phyloP scores from a whole-genome alignment of 2,797 vertebrate genomes.

The Gallinago solitaria region DNA sequence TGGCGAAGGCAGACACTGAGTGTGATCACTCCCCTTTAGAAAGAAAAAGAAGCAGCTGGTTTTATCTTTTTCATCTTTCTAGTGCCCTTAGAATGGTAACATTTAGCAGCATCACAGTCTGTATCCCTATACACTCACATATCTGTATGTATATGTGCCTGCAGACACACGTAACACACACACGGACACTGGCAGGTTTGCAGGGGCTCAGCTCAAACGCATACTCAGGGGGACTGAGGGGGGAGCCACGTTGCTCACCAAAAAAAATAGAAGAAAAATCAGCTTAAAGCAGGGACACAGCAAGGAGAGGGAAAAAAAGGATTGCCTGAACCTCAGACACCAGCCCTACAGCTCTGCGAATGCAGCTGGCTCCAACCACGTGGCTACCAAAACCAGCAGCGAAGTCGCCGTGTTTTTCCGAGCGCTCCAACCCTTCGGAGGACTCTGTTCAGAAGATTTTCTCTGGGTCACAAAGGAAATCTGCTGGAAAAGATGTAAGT shows the following conservation, averaged over 20 bases:
- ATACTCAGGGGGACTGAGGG: not conserved
- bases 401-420: fast-evolving
- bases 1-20: not conserved
- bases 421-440: not conserved
- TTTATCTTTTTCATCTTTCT: not conserved
- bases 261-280: not conserved
- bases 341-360: not conserved
- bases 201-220: not conserved
- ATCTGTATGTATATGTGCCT: fast-evolving
- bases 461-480: not conserved
- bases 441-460: not conserved
- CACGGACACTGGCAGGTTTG: fast-evolving
- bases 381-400: not conserved
- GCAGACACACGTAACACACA: too few species aligned
- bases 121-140: not conserved
- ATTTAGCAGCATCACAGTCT: not conserved
- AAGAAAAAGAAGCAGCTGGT: not conserved
- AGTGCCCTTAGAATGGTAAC: not conserved
- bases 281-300: not conserved
- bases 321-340: not conserved
- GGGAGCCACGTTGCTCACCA: fast-evolving
- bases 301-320: not conserved
- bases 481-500: not conserved
- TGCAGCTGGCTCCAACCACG: fast-evolving
- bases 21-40: not conserved